Percentiles rank a stretch among this genome's conserved stretches.
Evolutionary conservation across 1,140 invertebrate species (phyloP).

Genomic region (Agraylea sexmaculata): DNA sequence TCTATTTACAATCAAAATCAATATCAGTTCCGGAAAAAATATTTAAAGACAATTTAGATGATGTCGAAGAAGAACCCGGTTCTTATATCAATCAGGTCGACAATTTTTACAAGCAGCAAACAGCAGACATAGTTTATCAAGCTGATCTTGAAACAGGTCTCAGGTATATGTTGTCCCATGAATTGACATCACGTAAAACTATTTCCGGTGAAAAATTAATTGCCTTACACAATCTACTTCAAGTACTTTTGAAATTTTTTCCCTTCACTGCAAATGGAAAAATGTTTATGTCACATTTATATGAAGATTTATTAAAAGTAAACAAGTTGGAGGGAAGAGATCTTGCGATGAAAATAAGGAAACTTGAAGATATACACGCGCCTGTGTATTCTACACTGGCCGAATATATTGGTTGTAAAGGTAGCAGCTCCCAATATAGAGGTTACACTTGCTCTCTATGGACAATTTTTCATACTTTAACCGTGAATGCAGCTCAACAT

Average conservation of each 20-base stretch:
- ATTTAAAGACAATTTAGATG: neutral
- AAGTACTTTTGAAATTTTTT: constrained; percentile 59
- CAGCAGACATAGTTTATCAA: constrained; percentile 52
- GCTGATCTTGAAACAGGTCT: constrained; percentile 77
- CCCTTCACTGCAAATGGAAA: constrained; percentile 54
- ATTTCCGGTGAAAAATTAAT: constrained; percentile 57
- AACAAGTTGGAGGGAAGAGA: constrained; percentile 41
- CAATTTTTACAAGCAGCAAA: neutral
- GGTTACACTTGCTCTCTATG: constrained; percentile 96
- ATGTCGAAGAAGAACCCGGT: neutral
- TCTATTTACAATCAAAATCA: constrained; percentile 37
- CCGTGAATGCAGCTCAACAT: constrained; percentile 58
- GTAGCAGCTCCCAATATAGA: constrained; percentile 56
- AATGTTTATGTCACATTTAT: constrained; percentile 49
- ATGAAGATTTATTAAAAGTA: constrained; percentile 31
- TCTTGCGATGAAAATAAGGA: constrained; percentile 40
- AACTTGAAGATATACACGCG: constrained; percentile 38
- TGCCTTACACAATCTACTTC: constrained; percentile 62
- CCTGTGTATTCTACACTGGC: constrained; percentile 46
- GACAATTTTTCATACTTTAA: constrained; percentile 89
- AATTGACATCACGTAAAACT: constrained; percentile 56
- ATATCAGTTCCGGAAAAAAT: constrained; percentile 25
- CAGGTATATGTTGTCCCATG: constrained; percentile 65
- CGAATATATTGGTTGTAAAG: constrained; percentile 73
- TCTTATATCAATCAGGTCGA: constrained; percentile 1